phyloP scores from a whole-genome alignment of 2,888 invertebrate species.

The Odontomyia ornata region DNA sequence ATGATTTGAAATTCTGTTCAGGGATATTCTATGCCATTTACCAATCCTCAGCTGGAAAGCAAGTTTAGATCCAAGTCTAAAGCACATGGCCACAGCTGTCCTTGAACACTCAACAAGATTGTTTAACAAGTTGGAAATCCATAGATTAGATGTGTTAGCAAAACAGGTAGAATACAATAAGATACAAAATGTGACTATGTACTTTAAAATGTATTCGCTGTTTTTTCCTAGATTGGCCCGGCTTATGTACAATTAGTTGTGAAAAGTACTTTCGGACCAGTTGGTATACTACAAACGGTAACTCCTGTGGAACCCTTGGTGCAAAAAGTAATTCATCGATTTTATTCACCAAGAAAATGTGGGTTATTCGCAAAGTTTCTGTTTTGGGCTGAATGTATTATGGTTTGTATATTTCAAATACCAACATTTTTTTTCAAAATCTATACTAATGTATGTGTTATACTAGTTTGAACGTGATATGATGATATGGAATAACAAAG shows the following conservation, averaged over 20 bases:
- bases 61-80: constrained; percentile 59
- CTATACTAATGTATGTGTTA: neutral
- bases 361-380: constrained; percentile 73
- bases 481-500: constrained; percentile 87
- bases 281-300: constrained; percentile 78
- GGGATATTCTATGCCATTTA: constrained; percentile 5
- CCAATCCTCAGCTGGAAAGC: constrained; percentile 64
- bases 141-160: constrained; percentile 71
- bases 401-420: constrained; percentile 65
- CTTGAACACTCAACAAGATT: constrained; percentile 73
- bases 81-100: constrained; percentile 72
- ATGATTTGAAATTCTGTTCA: neutral
- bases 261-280: constrained; percentile 68
- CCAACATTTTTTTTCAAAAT: neutral
- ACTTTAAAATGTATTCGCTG: neutral
- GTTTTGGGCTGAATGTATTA: constrained; percentile 74
- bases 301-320: constrained; percentile 80
- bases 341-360: constrained; percentile 73
- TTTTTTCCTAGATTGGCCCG: constrained; percentile 71
- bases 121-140: constrained; percentile 67
- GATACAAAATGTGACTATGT: neutral
- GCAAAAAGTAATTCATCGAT: constrained; percentile 80
- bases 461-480: constrained; percentile 85
- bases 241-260: constrained; percentile 78
- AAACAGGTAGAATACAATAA: constrained; percentile 68